These are phyloP conservation scores for Sphaerodactylus townsendi DNA, from an alignment of 2,113 vertebrate genomes.

Conservation along the genomic window DNA sequence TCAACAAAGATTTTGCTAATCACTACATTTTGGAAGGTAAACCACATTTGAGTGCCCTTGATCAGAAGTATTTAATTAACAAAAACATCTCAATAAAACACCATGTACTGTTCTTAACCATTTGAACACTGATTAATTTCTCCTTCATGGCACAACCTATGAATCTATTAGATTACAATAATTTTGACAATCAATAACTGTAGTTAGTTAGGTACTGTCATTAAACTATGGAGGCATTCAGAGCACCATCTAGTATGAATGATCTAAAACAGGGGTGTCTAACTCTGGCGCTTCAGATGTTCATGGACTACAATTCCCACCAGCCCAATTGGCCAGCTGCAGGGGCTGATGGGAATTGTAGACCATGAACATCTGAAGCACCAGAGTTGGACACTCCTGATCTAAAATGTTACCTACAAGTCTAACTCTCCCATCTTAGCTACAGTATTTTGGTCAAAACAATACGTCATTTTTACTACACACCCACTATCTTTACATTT, in stretches of 20 bases:
- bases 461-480: background rate
- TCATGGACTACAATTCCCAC: too few species aligned
- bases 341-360: too few species aligned
- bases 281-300: too few species aligned
- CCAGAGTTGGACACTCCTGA: too few species aligned
- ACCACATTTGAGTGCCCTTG: background rate
- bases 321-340: too few species aligned
- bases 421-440: background rate
- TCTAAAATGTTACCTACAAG: slow-evolving; percentile 5
- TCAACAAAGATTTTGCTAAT: background rate
- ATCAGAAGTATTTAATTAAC: too few species aligned
- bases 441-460: background rate
- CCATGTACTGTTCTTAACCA: background rate
- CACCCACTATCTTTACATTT: background rate
- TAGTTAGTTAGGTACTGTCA: background rate
- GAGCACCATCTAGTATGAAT: slow-evolving; percentile 66
- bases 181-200: background rate
- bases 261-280: background rate
- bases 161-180: background rate
- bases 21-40: background rate
- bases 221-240: slow-evolving; percentile 13
- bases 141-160: background rate
- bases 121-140: background rate
- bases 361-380: too few species aligned
- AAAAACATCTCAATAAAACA: background rate